Evolutionary conservation across 2,888 invertebrate genomes (phyloP).

Genomic region (Acrobasis suavella): DNA sequence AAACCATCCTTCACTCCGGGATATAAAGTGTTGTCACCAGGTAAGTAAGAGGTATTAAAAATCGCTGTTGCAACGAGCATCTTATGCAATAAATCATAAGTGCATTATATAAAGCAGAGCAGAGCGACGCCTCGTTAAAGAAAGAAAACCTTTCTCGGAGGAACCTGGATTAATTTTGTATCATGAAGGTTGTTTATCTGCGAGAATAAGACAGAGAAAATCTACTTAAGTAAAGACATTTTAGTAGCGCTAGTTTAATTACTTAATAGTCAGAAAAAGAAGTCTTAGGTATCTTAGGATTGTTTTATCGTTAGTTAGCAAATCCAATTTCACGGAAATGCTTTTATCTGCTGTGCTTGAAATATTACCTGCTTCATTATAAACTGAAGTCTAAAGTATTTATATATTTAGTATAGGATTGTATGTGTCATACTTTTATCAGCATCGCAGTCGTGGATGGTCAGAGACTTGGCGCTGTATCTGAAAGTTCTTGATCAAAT

Average conservation of each 20-base stretch:
- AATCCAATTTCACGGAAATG: conserved; percentile 16
- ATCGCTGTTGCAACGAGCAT: conserved; percentile 45
- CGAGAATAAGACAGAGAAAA: conserved; percentile 10
- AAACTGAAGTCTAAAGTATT: not conserved
- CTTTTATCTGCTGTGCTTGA: conserved; percentile 17
- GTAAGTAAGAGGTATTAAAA: conserved; percentile 45
- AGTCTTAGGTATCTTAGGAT: not conserved
- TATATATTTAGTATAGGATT: no score
- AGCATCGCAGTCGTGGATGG: no score
- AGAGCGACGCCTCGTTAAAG: conserved; percentile 60
- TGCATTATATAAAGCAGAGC: conserved; percentile 58
- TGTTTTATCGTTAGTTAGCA: conserved; percentile 16
- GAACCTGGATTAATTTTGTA: conserved; percentile 45
- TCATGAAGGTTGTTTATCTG: conserved; percentile 33
- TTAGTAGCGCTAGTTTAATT: conserved; percentile 12
- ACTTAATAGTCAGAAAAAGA: conserved; percentile 8
- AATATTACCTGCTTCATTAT: not conserved
- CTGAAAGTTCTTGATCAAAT: no score
- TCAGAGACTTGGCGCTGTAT: no score
- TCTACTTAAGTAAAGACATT: conserved; percentile 4
- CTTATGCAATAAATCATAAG: conserved; percentile 68
- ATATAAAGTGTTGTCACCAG: conserved; percentile 26
- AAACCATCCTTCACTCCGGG: conserved; percentile 9
- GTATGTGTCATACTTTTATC: no score
- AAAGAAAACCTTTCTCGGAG: conserved; percentile 58